Percentiles rank a stretch among this genome's conserved stretches.
Evolutionary conservation across 2,888 invertebrate species (phyloP).

Genomic region (Perithous albicinctus): DNA sequence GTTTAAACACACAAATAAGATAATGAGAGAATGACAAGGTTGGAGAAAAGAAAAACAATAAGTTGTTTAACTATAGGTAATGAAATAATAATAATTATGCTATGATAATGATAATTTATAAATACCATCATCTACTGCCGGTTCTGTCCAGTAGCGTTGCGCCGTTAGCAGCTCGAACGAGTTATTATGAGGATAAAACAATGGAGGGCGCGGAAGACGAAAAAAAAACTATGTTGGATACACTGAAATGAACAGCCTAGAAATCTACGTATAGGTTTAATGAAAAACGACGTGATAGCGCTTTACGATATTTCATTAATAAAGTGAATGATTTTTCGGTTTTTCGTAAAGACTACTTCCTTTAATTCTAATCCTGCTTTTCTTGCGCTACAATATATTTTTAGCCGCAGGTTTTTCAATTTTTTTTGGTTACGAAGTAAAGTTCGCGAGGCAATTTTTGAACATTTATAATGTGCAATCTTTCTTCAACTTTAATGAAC

Average conservation of each 20-base stretch:
- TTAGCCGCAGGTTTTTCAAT: too few relatives aligned
- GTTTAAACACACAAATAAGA: slow-evolving; percentile 17
- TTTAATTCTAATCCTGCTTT: slow-evolving; percentile 28
- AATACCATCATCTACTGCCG: slow-evolving; percentile 76
- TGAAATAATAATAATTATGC: slow-evolving; percentile 13
- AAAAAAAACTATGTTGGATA: slow-evolving; percentile 21
- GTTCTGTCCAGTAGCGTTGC: slow-evolving; percentile 69
- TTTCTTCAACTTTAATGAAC: too few relatives aligned
- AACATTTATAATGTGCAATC: too few relatives aligned
- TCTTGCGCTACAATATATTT: neutral
- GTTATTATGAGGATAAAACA: slow-evolving; percentile 15
- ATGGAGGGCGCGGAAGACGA: neutral
- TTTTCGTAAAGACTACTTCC: slow-evolving; percentile 34
- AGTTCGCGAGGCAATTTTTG: too few relatives aligned
- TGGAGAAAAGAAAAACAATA: slow-evolving; percentile 16
- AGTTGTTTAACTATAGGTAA: slow-evolving; percentile 43
- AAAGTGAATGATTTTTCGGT: slow-evolving; percentile 51
- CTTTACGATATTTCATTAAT: slow-evolving; percentile 49
- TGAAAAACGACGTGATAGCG: slow-evolving; percentile 44
- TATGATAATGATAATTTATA: slow-evolving; percentile 45
- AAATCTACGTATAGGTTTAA: slow-evolving; percentile 43
- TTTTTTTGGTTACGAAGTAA: too few relatives aligned
- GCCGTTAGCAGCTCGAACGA: slow-evolving; percentile 55
- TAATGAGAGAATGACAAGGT: slow-evolving; percentile 30
- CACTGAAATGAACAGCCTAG: slow-evolving; percentile 31